Percentiles rank a stretch among this genome's conserved stretches.
phyloP scores from a whole-genome alignment of 2,888 invertebrate species.

The Polietes domitor region DNA sequence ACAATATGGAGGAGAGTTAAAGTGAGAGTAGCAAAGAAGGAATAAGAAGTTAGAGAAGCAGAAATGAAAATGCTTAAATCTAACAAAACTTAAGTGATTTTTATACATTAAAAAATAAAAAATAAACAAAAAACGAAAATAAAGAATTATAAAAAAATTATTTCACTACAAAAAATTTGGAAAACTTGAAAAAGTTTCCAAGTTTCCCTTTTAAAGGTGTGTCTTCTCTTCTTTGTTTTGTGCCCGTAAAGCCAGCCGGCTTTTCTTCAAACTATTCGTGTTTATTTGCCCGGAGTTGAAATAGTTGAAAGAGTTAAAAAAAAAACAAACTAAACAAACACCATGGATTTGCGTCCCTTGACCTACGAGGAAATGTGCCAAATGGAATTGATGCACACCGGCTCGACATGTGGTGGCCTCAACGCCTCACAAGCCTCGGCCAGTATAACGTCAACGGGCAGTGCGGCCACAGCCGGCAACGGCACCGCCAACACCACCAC shows the following conservation, averaged over 20 bases:
- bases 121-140: too few species aligned
- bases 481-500: slow-evolving; percentile 59
- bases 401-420: slow-evolving; percentile 43
- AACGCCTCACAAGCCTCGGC: too few species aligned
- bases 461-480: slow-evolving; percentile 48
- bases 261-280: neutral
- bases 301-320: too few species aligned
- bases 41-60: too few species aligned
- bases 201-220: slow-evolving; percentile 40
- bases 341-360: slow-evolving; percentile 79
- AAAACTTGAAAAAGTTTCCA: neutral
- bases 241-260: neutral
- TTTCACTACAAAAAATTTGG: too few species aligned
- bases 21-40: too few species aligned
- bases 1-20: neutral
- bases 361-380: slow-evolving; percentile 80
- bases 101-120: neutral
- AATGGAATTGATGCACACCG: slow-evolving; percentile 77
- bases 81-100: slow-evolving; percentile 8
- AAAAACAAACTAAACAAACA: slow-evolving; percentile 40
- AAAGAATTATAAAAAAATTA: too few species aligned
- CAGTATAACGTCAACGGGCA: slow-evolving; percentile 38
- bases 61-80: neutral
- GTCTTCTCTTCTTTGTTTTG: slow-evolving; percentile 22
- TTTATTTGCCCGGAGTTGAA: too few species aligned